A percentile compares a stretch with the other conserved stretches of the same genome.
phyloP scores from a whole-genome alignment of 2,797 vertebrate species.

The Chanos chanos region DNA sequence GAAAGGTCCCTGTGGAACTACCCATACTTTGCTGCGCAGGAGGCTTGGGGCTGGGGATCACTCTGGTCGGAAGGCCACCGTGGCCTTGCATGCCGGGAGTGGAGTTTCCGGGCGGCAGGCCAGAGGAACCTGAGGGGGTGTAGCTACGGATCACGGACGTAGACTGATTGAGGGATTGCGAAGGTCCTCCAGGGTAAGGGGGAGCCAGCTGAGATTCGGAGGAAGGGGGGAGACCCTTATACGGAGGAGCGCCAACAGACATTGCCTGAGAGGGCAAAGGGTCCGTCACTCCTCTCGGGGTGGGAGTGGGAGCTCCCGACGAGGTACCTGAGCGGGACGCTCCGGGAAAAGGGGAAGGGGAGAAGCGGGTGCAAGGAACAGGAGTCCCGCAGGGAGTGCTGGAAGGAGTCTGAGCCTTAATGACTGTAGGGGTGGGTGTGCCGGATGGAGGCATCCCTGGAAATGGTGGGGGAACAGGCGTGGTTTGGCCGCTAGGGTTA shows the following conservation, averaged over 20 bases:
- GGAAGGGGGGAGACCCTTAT: conserved; percentile 79
- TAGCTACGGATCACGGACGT: conserved; percentile 78
- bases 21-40: conserved; percentile 48
- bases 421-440: conserved; percentile 69
- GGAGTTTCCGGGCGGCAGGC: conserved; percentile 65
- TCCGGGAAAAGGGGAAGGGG: conserved; percentile 69
- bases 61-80: conserved; percentile 60
- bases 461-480: conserved; percentile 35
- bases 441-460: conserved; percentile 43
- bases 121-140: conserved; percentile 73
- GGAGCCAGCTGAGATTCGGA: conserved; percentile 73
- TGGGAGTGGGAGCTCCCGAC: conserved; percentile 55
- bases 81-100: conserved; percentile 71
- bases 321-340: conserved; percentile 72
- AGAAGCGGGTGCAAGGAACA: conserved; percentile 67
- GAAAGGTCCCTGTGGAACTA: conserved; percentile 44
- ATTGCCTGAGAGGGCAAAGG: conserved; percentile 63
- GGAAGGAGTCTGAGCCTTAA: conserved; percentile 73
- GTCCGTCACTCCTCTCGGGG: conserved; percentile 70
- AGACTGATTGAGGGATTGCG: conserved; percentile 65
- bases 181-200: conserved; percentile 69
- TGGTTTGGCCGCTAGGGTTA: conserved; percentile 49
- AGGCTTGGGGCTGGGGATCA: conserved; percentile 46
- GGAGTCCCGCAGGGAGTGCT: conserved; percentile 74
- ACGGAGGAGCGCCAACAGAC: conserved; percentile 65